phyloP scores from a whole-genome alignment of 2,113 vertebrate species.

The Agelaius tricolor region DNA sequence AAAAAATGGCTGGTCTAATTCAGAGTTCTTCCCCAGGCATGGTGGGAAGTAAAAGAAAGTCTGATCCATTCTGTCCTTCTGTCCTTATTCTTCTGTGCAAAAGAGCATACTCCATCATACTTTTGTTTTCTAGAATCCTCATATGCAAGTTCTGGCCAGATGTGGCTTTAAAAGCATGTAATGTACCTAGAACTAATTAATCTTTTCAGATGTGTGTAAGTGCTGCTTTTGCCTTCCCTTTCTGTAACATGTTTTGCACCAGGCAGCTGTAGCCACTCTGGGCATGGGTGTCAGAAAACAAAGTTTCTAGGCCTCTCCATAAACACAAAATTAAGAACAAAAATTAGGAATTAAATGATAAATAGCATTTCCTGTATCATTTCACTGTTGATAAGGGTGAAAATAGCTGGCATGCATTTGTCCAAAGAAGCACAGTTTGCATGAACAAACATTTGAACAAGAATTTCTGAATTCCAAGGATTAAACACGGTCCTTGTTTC shows the following conservation, averaged over 20 bases:
- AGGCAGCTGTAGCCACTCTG: background rate
- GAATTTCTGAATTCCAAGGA: background rate
- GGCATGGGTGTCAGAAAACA: rapidly evolving
- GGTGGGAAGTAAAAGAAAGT: background rate
- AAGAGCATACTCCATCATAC: background rate
- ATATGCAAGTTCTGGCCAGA: background rate
- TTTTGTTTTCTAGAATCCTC: background rate
- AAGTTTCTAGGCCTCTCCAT: background rate
- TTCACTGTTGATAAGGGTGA: background rate
- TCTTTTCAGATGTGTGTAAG: background rate
- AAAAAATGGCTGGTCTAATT: background rate
- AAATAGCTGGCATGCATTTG: background rate
- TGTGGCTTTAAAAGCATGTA: background rate
- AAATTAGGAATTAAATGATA: background rate
- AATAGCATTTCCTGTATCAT: background rate
- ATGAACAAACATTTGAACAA: rapidly evolving
- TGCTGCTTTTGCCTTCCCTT: background rate
- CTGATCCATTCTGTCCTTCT: background rate
- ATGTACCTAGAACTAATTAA: background rate
- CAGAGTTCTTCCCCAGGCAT: background rate
- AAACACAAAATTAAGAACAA: background rate
- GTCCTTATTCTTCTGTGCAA: background rate
- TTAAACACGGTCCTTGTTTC: rapidly evolving
- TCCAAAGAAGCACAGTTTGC: background rate
- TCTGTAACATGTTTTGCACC: background rate